These are phyloP conservation scores for Spisula subtruncata DNA, from an alignment of 2,888 invertebrate genomes.

Conservation along the genomic window DNA sequence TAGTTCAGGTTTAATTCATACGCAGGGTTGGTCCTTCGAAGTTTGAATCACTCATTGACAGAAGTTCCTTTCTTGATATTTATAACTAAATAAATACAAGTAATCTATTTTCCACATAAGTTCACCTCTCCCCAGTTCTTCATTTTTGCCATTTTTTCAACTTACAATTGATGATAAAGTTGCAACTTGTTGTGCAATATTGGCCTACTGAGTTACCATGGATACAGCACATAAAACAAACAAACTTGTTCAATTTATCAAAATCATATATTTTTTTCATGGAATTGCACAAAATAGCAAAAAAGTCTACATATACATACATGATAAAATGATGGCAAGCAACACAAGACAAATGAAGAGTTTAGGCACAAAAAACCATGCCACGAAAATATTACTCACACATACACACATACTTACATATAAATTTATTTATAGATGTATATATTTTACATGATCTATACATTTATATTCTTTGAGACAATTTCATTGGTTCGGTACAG, in stretches of 20 bases:
- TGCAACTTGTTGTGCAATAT: no score
- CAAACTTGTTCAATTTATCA: background rate
- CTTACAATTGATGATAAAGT: no score
- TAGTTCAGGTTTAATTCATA: no score
- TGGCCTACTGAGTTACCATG: no score
- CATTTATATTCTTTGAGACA: background rate
- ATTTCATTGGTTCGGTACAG: background rate
- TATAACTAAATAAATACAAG: no score
- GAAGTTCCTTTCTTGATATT: no score
- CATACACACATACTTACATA: no score
- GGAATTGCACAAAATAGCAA: slow-evolving; percentile 41
- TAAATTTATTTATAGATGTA: background rate
- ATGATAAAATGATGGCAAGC: slow-evolving; percentile 26
- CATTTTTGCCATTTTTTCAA: no score
- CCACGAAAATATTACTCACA: background rate
- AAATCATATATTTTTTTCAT: slow-evolving; percentile 38
- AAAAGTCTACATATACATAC: slow-evolving; percentile 37
- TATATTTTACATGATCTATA: background rate
- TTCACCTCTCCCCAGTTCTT: no score
- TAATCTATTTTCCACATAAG: no score
- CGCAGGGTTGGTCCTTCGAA: no score
- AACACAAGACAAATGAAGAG: background rate
- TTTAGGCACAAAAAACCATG: slow-evolving; percentile 9
- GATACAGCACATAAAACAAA: slow-evolving; percentile 2
- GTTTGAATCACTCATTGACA: no score